A percentile compares a stretch with the other conserved stretches of the same genome.
These are phyloP conservation scores for Desmodus rotundus DNA, from an alignment of 2,113 vertebrate genomes.

Conservation along the genomic window DNA sequence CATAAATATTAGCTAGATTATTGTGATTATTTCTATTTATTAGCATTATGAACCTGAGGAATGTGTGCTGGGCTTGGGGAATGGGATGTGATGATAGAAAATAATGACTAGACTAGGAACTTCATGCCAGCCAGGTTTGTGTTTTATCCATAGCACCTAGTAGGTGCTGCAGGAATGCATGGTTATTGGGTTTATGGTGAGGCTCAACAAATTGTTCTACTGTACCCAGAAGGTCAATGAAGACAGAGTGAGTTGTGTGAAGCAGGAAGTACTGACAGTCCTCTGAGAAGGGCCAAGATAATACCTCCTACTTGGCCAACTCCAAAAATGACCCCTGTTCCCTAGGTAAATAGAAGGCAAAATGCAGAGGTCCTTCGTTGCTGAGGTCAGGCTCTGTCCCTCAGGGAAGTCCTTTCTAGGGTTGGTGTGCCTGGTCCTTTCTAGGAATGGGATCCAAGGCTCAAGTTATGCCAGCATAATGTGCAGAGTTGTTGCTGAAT, in stretches of 20 bases:
- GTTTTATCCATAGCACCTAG: background rate
- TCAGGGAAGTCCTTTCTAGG: background rate
- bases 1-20: background rate
- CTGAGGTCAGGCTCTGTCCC: background rate
- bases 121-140: background rate
- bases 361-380: background rate
- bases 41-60: background rate
- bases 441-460: background rate
- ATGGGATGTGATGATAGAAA: background rate
- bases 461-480: background rate
- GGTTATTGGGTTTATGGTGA: background rate
- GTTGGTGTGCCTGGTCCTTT: background rate
- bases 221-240: background rate
- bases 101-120: background rate
- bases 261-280: background rate
- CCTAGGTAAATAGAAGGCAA: background rate
- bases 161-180: background rate
- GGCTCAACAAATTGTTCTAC: too few species aligned
- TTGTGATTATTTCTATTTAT: background rate
- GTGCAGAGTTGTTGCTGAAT: background rate
- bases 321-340: background rate
- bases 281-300: background rate
- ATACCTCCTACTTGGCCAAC: background rate
- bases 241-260: background rate
- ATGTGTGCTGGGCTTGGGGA: background rate